These are phyloP conservation scores for Clarias platycephalus DNA, from an alignment of 2,797 vertebrate species.

Conservation along the genomic window DNA sequence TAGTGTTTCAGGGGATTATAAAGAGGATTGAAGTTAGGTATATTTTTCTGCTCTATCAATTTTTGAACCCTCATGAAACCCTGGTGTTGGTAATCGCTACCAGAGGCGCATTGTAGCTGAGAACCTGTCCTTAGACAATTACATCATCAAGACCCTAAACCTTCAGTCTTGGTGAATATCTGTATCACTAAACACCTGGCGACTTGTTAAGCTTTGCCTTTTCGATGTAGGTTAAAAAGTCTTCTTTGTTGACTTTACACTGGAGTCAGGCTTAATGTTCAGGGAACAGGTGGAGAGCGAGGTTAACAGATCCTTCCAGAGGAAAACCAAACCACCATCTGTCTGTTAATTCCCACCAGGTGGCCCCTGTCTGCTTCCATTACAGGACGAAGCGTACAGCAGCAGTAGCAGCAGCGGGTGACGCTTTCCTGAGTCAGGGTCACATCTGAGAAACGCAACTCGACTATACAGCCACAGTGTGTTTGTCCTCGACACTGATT, in stretches of 20 bases:
- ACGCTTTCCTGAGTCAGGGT: conserved; percentile 16
- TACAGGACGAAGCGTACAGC: conserved; percentile 53
- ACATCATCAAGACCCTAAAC: not conserved
- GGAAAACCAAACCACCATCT: conserved; percentile 65
- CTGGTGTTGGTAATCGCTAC: not conserved
- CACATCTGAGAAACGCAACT: not conserved
- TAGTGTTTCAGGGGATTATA: no score
- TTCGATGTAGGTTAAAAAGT: conserved; percentile 24
- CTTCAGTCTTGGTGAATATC: not conserved
- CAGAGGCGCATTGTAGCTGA: not conserved
- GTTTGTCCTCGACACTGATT: not conserved
- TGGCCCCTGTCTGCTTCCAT: conserved; percentile 71
- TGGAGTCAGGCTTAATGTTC: conserved; percentile 37
- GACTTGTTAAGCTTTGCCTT: not conserved
- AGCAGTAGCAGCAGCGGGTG: conserved; percentile 7
- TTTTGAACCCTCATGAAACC: not conserved
- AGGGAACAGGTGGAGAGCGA: conserved; percentile 44
- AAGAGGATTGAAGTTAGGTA: not conserved
- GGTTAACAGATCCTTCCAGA: conserved; percentile 44
- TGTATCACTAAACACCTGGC: conserved; percentile 17
- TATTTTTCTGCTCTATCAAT: not conserved
- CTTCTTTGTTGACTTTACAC: conserved; percentile 41
- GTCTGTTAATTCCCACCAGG: conserved; percentile 69
- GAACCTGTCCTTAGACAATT: not conserved
- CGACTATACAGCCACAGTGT: not conserved